Conservation (phyloP, 2,888 invertebrate genomes). For the Rugalucina vietnamica region DNA sequence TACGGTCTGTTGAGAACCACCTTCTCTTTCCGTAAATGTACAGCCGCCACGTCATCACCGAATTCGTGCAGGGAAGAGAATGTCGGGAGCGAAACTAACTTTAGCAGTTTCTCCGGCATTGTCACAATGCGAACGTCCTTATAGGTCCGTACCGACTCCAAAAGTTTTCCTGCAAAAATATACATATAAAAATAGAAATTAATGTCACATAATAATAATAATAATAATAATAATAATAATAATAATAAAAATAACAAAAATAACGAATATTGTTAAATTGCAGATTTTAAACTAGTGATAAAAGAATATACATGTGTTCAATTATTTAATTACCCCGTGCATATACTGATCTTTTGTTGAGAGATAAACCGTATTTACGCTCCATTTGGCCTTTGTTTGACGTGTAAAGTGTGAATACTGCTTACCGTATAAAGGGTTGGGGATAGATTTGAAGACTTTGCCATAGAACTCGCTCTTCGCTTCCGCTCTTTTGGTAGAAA, state of each 20-base stretch:
- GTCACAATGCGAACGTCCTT: background rate
- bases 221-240: no score
- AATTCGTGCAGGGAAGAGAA: conserved; percentile 7
- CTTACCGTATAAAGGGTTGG: background rate
- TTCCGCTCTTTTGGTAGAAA: background rate
- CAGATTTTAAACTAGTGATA: no score
- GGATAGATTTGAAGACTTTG: background rate
- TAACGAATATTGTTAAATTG: no score
- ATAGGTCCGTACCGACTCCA: background rate
- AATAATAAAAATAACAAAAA: no score
- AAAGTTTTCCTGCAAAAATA: background rate
- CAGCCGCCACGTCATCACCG: background rate
- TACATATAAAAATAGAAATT: no score
- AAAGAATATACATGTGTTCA: no score
- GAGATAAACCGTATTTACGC: no score
- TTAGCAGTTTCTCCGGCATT: background rate
- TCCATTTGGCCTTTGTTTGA: no score
- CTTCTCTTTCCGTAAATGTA: conserved; percentile 2
- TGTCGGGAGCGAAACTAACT: background rate
- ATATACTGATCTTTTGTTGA: no score
- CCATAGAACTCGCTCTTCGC: background rate
- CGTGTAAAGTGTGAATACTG: no score
- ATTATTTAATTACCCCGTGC: no score
- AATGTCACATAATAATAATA: no score
- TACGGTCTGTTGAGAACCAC: conserved; percentile 5